phyloP scores from a whole-genome alignment of 1,140 invertebrate genomes.

The Linepithema humile region DNA sequence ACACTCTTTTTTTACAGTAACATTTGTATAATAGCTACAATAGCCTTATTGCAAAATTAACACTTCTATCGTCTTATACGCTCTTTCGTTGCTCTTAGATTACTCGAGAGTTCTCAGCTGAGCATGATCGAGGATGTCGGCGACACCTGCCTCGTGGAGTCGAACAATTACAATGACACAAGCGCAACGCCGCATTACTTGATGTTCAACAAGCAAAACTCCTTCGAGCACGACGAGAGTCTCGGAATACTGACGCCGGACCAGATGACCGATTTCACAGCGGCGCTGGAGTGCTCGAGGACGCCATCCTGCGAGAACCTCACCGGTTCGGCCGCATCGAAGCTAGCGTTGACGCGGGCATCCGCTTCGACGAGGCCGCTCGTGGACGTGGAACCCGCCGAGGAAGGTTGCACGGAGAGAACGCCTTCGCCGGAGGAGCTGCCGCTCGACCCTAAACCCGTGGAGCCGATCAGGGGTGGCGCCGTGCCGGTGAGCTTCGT shows the following conservation, averaged over 20 bases:
- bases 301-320: constrained; percentile 85
- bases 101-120: constrained; percentile 71
- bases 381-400: constrained; percentile 76
- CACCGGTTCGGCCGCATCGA: constrained; percentile 70
- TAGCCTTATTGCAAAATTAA: background rate
- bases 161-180: constrained; percentile 76
- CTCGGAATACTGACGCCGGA: constrained; percentile 93
- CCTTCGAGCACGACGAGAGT: constrained; percentile 91
- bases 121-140: constrained; percentile 76
- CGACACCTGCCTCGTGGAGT: constrained; percentile 73
- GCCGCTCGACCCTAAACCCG: constrained; percentile 88
- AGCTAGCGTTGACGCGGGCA: constrained; percentile 67
- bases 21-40: background rate
- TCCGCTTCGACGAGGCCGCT: constrained; percentile 72
- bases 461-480: constrained; percentile 51
- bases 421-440: constrained; percentile 93
- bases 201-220: constrained; percentile 89
- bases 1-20: too few species aligned
- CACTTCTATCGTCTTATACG: background rate
- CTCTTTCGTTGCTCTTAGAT: constrained; percentile 32
- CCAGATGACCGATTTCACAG: constrained; percentile 92
- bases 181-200: constrained; percentile 77
- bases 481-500: constrained; percentile 88
- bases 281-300: constrained; percentile 85
- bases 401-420: constrained; percentile 85